Base-by-base conservation (phyloP, 2,888 invertebrate genomes). In the Patella depressa region DNA sequence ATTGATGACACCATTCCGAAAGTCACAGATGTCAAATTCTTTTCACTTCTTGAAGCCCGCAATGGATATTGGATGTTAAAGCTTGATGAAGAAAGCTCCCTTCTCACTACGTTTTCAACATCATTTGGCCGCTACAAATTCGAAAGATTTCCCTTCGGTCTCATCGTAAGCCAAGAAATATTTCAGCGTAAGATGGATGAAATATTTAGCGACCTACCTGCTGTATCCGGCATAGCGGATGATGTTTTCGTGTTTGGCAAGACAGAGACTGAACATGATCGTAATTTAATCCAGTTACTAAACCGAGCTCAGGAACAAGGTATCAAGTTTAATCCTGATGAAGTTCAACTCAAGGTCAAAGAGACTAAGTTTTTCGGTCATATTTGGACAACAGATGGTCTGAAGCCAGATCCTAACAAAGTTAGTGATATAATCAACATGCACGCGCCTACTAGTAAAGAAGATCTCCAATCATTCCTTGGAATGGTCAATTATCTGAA, bases 21-120 rank as follows among this genome's bases (percentile, higher is more conserved):
- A 19, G 79, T 84, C 59, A 55, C 77, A 54, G 72, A 24, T 24
- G 71, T 15, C n/a, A 79, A 77, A 45, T 45, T 76, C 15, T 84
- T 83, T 73, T 72, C 72, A 14, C 81, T 82, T 59, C 78, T 82
- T 4, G 83, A 84, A 71, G 80, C 80, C 12, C 79, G 82, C 53
- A 54, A 76, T 1, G 84, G 83, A 29, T 84, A 82, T 53, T 80
- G 81, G 82, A 59, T 73, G 15, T 24, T 81, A 11, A 29, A 73
- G 14, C 57, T 82, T 9, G 78, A 79, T 29, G 71, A 75, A 15
- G 65, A 76, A 14, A 75, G 74, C 53, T 79, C 82, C 34, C 71
- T 78, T 2, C 72, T 81, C 3, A 83, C 82, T 7, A 84, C 80
- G 12, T 85, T 80, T 71, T 15, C 53, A 2, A 80, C 77, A 2